Base-by-base conservation (phyloP, 2,113 vertebrate genomes). In the Dasypus novemcinctus region DNA sequence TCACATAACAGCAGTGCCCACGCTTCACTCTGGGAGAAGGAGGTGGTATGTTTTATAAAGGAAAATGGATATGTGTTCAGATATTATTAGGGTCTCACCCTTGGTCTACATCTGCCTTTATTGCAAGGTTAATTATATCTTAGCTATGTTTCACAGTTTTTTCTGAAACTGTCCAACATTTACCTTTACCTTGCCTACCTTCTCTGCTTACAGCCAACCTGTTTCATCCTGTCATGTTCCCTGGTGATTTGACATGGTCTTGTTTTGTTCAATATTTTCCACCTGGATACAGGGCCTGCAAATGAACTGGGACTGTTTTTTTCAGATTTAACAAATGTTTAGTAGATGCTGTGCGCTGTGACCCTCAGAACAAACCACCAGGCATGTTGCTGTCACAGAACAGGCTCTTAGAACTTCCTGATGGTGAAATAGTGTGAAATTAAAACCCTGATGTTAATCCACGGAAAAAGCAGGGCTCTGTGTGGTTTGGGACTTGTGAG, bases 21-120 rank as follows among this genome's bases (percentile, higher is more conserved):
- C 14, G 20, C 36, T 49, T 84, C 36, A 29, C n/a, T 85, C 59
- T 1, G 54, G 7, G 18, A 93, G 54, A 74, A 63, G 41, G 27
- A n/a, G 33, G 12, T 15, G 12, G 25, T 15, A 11, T 36, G 0
- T 49, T 87, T 15, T 72, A 33, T 71, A 36, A 75, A 57, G 36
- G 9, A 15, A 41, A 54, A 13, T 13, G 38, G n/a, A 7, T 0
- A 1, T 6, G 43, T 54, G 25, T 11, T 68, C 18, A 43, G 7
- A 27, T 23, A 2, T 2, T 14, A 18, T 2, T 13, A 18, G 27
- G 18, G 63, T 79, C 59, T 57, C 14, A 7, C 17, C 5, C 13
- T 21, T 46, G 20, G 15, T 43, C 31, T 7, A 0, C 12, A 15
- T 54, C 0, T 8, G 6, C 13, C 14, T 57, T 41, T 20, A 14